Evolutionary conservation across 2,888 invertebrate genomes (phyloP), one percentile per base, ranked within the genome.

Genomic region (Drosophila anomalata): DNA sequence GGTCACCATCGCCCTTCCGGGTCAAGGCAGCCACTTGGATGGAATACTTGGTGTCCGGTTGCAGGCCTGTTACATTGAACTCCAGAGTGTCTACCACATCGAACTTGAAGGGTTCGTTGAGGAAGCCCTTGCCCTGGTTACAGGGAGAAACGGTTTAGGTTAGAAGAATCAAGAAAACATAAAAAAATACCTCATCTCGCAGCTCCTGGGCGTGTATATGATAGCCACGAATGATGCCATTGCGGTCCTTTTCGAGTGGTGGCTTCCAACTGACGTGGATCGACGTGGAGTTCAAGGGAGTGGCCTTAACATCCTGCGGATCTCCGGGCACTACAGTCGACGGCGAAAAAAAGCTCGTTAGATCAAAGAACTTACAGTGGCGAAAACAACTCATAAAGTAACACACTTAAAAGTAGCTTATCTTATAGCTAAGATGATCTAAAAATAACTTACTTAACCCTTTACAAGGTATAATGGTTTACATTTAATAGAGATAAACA

Each of bases 11-110:
- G 46, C 99, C 99, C 92, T 98, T 98, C 73, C 98, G 94, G 3
- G 99, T 99, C 70, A 99, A 93, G 0, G 99, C 99, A 0, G 98
- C 98, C 65, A 99, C 98, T 93, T 98, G 97, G 65, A 98, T 95
- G 58, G 95, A 95, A 92, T 99, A 99, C 83, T 95, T 95, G 0
- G 99, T 98, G 90, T 99, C 98, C 3, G 99, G 98, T 91, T 98
- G 97, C 47, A 99, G 93, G 12, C 96, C 97, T 12, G 96, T 95
- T 55, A 98, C 95, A 90, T 97, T 97, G 83, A 96, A 94, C 89
- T 97, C 96, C 62, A 96, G 91, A 54, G 96, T 96, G 87, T 97
- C 96, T 85, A 96, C 94, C 20, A 97, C 96, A 91, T 97, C 97
- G 88, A 95, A 96, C 78, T 96, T 95, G 93, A 97, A 95, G 20